These are phyloP conservation scores for Hypsopygia costalis DNA, from an alignment of 2,888 invertebrate genomes.

Conservation along the genomic window DNA sequence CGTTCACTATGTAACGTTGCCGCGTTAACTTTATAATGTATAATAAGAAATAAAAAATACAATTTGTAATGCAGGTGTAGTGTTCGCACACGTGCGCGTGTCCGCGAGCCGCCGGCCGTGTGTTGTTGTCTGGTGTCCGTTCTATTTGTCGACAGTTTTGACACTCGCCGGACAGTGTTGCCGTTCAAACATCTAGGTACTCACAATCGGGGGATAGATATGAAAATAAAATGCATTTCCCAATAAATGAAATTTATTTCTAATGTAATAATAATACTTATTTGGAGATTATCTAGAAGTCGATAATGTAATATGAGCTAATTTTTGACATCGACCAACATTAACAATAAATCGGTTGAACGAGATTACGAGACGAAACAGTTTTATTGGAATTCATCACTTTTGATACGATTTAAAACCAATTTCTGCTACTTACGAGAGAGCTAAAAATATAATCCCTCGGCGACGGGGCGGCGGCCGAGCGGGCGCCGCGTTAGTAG, in stretches of 20 bases:
- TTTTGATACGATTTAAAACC: not conserved
- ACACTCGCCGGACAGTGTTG: too few relatives aligned
- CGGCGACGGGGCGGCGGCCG: not conserved
- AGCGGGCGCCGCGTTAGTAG: not conserved
- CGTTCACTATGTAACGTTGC: too few relatives aligned
- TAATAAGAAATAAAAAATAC: not conserved
- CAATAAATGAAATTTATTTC: constrained; percentile 67
- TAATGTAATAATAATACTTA: constrained; percentile 51
- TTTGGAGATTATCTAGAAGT: constrained; percentile 48
- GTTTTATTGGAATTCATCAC: not conserved
- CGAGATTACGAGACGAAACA: not conserved
- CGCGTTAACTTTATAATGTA: too few relatives aligned
- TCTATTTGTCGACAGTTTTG: too few relatives aligned
- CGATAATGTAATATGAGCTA: constrained; percentile 26
- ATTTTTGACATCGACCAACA: constrained; percentile 20
- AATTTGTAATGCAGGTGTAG: not conserved
- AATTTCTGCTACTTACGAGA: not conserved
- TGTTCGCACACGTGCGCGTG: not conserved
- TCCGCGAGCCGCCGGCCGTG: not conserved
- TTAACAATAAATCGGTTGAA: constrained; percentile 17
- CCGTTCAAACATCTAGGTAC: not conserved
- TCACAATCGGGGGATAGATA: constrained; percentile 3
- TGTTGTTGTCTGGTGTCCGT: not conserved
- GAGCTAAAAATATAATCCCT: not conserved
- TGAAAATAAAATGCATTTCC: constrained; percentile 31